Evolutionary conservation across 2,888 invertebrate species (phyloP), one percentile per base, ranked within the genome.

Genomic region (Chrysolina americana): DNA sequence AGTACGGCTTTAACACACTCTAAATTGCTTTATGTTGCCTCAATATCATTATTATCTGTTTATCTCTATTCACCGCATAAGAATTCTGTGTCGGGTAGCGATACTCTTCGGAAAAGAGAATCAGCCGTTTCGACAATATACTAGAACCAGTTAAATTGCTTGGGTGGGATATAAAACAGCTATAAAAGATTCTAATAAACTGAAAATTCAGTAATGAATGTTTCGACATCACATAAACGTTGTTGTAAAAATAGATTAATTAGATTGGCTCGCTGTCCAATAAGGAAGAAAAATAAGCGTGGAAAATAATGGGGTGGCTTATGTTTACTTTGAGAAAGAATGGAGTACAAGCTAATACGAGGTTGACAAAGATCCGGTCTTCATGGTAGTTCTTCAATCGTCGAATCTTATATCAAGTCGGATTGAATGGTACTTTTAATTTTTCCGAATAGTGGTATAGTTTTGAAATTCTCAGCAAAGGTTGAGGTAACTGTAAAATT

Each of bases 1-100:
- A 73, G 69, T 65, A 59, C 64, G 69, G 73, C 73, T 73, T 73
- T 73, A 28, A 65, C 69, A 69, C 65, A 68, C 59, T 44, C 21
- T 47, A 68, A 65, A 59, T 73, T 73, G 73, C 59, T 73, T 73
- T 69, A 73, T 73, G 63, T 68, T 65, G 68, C 65, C 73, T 65
- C 73, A 69, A 73, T 73, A 69, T 65, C 68, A 68, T 71, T 62
- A 59, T 63, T 63, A 63, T 64, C 50, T 53, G 73, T 64, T 73
- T 41, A 63, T 64, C 41, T 68, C 53, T 53, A 53, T 56, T 53
- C 59, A 9, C 36, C 59, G 13, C 59, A 28, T 28, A n/a, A n/a
- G 59, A 36, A 23, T 36, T 59, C n/a, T 59, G 59, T 28, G 59
- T 2, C 36, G 59, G 36, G n/a, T 28, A n/a, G 36, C 59, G 59